Conservation (phyloP, 2,113 vertebrate genomes). For the Epinephelus moara region DNA sequence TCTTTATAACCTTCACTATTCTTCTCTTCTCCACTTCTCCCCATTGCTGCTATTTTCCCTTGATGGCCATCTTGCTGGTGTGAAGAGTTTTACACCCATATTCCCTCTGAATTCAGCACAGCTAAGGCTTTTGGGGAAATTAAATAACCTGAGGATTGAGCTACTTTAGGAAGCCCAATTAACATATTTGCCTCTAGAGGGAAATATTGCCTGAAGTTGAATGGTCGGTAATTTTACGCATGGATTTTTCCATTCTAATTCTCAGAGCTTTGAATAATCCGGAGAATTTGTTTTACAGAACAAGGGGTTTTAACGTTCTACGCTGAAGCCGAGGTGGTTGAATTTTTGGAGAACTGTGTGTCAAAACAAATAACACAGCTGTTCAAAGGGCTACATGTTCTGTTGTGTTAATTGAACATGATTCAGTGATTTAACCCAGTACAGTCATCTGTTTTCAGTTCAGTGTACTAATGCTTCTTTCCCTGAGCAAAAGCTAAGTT, state of each 20-base stretch:
- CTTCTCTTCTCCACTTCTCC: slow-evolving; percentile 34
- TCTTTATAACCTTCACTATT: slow-evolving; percentile 1
- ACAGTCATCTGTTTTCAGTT: slow-evolving; percentile 34
- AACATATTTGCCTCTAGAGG: slow-evolving; percentile 84
- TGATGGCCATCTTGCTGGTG: slow-evolving; percentile 46
- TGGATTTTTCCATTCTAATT: slow-evolving; percentile 80
- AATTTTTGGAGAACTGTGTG: slow-evolving; percentile 51
- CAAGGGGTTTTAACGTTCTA: slow-evolving; percentile 69
- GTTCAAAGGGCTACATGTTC: slow-evolving; percentile 52
- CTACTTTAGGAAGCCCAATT: slow-evolving; percentile 84
- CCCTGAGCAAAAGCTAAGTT: slow-evolving; percentile 36
- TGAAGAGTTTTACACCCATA: slow-evolving; percentile 57
- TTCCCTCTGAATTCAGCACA: slow-evolving; percentile 66
- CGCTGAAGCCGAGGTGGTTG: slow-evolving; percentile 54
- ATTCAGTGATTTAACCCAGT: slow-evolving; percentile 60
- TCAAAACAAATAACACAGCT: slow-evolving; percentile 66
- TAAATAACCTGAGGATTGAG: slow-evolving; percentile 84
- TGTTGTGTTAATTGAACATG: slow-evolving; percentile 65
- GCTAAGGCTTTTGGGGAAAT: slow-evolving; percentile 83
- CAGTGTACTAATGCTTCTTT: slow-evolving; percentile 36
- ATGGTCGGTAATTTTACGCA: slow-evolving; percentile 83
- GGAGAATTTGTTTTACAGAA: slow-evolving; percentile 79
- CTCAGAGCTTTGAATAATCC: slow-evolving; percentile 79
- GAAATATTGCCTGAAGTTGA: slow-evolving; percentile 80
- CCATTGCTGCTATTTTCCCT: slow-evolving; percentile 33